Conservation (phyloP, 2,888 invertebrate genomes). For the Macaria liturata region DNA sequence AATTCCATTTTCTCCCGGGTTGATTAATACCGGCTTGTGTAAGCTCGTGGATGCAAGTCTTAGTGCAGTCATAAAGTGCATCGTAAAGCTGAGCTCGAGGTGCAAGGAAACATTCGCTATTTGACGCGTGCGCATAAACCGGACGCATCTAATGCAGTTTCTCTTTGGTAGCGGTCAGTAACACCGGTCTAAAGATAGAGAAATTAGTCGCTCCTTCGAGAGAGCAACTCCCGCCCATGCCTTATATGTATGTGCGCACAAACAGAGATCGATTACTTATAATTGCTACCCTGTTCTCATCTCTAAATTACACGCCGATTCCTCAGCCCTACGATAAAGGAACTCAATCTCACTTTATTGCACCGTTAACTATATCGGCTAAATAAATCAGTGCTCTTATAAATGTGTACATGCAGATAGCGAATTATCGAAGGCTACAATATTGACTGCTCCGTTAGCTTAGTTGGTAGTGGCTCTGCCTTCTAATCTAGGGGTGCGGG, state of each 20-base stretch:
- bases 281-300: conserved; percentile 68
- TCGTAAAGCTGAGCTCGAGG: conserved; percentile 25
- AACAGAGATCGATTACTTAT: conserved; percentile 77
- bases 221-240: conserved; percentile 74
- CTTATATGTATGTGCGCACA: conserved; percentile 68
- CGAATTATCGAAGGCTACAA: conserved; percentile 4
- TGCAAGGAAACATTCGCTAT: conserved; percentile 38
- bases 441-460: no score
- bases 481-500: no score
- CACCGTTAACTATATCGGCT: conserved; percentile 16
- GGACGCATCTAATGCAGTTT: conserved; percentile 79
- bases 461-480: no score
- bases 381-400: conserved; percentile 18
- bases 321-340: conserved; percentile 45
- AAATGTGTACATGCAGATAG: conserved; percentile 18
- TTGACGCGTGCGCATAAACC: conserved; percentile 69
- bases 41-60: conserved; percentile 10
- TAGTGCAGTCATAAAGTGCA: conserved; percentile 14
- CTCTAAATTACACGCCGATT: conserved; percentile 37
- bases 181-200: conserved; percentile 80
- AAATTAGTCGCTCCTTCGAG: conserved; percentile 74
- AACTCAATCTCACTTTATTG: conserved; percentile 24
- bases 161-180: conserved; percentile 77
- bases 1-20: neutral
- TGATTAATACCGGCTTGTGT: conserved; percentile 6